These are phyloP conservation scores for Cartodere bifasciata DNA, from an alignment of 2,888 invertebrate genomes.

Conservation along the genomic window DNA sequence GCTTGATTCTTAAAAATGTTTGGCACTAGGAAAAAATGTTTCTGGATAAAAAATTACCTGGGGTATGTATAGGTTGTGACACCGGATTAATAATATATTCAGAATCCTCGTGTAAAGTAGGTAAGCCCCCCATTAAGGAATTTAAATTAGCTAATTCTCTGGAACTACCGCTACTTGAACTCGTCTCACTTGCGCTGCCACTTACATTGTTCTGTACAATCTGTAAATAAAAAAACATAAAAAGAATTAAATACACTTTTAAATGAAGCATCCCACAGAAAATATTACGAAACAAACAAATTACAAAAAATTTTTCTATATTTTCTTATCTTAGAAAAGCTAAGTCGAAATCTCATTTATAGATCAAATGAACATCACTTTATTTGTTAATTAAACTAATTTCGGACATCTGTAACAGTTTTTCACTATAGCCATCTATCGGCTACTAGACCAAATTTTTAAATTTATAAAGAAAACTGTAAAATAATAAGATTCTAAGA, in stretches of 20 bases:
- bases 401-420: not conserved
- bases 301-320: not conserved
- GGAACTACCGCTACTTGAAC: constrained; percentile 29
- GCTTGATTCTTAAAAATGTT: constrained; percentile 5
- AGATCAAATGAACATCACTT: no score
- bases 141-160: constrained; percentile 30
- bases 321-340: not conserved
- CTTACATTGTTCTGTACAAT: constrained; percentile 27
- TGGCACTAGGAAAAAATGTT: not conserved
- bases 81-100: constrained; percentile 43
- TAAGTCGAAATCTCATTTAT: no score
- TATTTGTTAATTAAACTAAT: no score
- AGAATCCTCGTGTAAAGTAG: constrained; percentile 78
- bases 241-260: no score
- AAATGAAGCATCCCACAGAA: no score
- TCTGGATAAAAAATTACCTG: constrained; percentile 23
- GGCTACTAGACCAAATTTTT: no score
- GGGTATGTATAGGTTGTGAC: constrained; percentile 24
- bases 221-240: constrained; percentile 20
- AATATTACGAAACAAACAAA: not conserved
- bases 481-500: no score
- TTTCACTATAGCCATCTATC: not conserved
- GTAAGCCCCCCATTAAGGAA: constrained; percentile 41
- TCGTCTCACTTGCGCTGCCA: constrained; percentile 28
- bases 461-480: no score